Evolutionary conservation across 2,797 vertebrate genomes (phyloP).

Genomic region (Monodelphis domestica): DNA sequence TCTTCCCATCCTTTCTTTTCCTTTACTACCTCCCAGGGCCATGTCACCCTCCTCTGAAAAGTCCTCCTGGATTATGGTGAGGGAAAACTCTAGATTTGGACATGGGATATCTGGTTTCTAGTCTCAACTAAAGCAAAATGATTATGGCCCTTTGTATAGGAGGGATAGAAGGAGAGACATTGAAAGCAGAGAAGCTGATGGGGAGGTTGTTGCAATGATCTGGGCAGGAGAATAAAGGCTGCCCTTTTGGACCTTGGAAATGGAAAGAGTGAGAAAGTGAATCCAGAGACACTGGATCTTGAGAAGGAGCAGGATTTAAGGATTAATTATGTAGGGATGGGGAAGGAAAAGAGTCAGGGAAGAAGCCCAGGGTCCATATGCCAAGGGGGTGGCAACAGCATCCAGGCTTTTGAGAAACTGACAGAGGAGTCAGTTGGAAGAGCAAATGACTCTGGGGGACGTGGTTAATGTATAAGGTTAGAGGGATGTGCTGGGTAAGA

Average conservation of each 20-base stretch:
- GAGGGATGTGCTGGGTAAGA: neutral
- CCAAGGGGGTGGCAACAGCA: neutral
- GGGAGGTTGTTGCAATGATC: neutral
- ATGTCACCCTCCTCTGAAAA: constrained; percentile 5
- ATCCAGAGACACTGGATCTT: neutral
- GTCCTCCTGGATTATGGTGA: neutral
- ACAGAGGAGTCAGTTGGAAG: neutral
- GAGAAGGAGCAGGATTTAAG: neutral
- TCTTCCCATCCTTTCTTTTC: neutral
- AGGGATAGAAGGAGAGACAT: neutral
- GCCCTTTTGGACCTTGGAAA: neutral
- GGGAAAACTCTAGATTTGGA: neutral
- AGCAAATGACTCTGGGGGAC: neutral
- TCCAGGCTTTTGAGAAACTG: neutral
- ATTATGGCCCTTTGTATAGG: neutral
- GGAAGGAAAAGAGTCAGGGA: neutral
- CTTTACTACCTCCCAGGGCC: neutral
- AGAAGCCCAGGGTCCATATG: neutral
- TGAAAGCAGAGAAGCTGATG: neutral
- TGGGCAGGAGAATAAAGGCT: neutral
- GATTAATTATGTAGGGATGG: neutral
- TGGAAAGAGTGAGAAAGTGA: neutral
- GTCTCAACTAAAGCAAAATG: neutral
- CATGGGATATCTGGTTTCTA: neutral
- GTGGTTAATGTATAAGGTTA: neutral